Base-by-base conservation (phyloP, 1,140 invertebrate genomes). In the Micrasema longulum region DNA sequence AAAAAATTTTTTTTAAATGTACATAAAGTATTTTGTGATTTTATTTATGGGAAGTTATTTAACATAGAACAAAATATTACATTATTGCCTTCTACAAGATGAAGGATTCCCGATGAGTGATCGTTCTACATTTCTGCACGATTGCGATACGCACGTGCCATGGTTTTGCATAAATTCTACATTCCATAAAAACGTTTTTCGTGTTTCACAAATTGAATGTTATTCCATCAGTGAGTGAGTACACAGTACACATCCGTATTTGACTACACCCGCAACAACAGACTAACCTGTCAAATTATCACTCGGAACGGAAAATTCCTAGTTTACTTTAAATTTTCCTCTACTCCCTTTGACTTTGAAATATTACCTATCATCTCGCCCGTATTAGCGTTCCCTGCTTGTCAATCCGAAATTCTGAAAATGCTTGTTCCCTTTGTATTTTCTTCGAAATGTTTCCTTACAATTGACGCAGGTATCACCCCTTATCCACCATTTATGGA, bases 401-500 rank as follows among this genome's bases (percentile, higher is more conserved):
- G 55, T 60, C 55, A 60, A 60, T 60, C 55, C 55, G 18, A 12
- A 52, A 10, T 43, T n/a, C 47, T n/a, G 72, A 57, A 57, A 71
- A 67, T 68, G 47, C 48, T 31, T 35, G 68, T 53, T 67, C 72
- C 47, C 72, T 74, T 69, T 70, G 71, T 70, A 71, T 71, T 66
- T 74, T 36, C 73, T 74, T 74, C 63, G 68, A 71, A 43, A 74
- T 45, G 68, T 71, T 74, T 68, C 68, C 73, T 68, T 71, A 71
- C 69, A 71, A 71, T 75, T 69, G 71, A 72, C 65, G 71, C 38
- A 72, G 71, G 71, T 72, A 72, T 36, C 69, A 41, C 20, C 62
- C 65, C 72, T 75, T 64, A 71, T 75, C 69, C 69, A 50, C 74
- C 66, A 70, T 75, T 75, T 75, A 75, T 71, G 47, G 60, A 64